phyloP scores from a whole-genome alignment of 1,140 invertebrate species.

The Danaus melanippus region DNA sequence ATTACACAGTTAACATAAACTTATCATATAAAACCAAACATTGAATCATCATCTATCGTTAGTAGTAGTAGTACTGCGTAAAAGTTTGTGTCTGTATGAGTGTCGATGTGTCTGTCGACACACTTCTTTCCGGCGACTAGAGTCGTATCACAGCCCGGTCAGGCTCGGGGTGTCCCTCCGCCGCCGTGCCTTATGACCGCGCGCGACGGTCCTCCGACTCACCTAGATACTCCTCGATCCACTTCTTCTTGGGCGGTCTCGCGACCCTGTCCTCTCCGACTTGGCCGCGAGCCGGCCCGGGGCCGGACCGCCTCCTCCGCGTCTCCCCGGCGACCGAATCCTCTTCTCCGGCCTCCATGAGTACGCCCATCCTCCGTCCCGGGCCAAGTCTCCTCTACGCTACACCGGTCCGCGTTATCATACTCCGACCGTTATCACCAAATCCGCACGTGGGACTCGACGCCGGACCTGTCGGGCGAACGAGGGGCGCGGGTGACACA shows the following conservation, averaged over 20 bases:
- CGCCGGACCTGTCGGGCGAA: too few species aligned
- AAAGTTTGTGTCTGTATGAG: too few species aligned
- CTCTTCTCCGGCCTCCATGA: constrained; percentile 57
- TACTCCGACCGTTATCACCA: neutral
- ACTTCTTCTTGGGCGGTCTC: constrained; percentile 79
- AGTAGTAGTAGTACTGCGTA: too few species aligned
- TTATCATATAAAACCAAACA: too few species aligned
- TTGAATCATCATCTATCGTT: too few species aligned
- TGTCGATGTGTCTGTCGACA: too few species aligned
- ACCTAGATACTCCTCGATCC: constrained; percentile 79
- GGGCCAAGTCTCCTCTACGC: constrained; percentile 25
- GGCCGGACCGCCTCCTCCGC: constrained; percentile 31
- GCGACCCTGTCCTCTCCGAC: constrained; percentile 39
- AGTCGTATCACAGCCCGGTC: too few species aligned
- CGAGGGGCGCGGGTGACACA: too few species aligned
- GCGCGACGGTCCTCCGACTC: constrained; percentile 27
- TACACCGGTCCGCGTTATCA: constrained; percentile 38
- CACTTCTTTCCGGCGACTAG: too few species aligned
- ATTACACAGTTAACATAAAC: too few species aligned
- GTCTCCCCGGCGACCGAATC: constrained; percentile 51
- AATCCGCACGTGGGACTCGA: constrained; percentile 1
- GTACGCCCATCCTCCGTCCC: constrained; percentile 62
- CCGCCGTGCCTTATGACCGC: neutral
- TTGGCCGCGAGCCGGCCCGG: constrained; percentile 41
- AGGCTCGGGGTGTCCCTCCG: too few species aligned